Evolutionary conservation across 1,140 invertebrate genomes (phyloP).

Genomic region (Orchesella cincta): DNA sequence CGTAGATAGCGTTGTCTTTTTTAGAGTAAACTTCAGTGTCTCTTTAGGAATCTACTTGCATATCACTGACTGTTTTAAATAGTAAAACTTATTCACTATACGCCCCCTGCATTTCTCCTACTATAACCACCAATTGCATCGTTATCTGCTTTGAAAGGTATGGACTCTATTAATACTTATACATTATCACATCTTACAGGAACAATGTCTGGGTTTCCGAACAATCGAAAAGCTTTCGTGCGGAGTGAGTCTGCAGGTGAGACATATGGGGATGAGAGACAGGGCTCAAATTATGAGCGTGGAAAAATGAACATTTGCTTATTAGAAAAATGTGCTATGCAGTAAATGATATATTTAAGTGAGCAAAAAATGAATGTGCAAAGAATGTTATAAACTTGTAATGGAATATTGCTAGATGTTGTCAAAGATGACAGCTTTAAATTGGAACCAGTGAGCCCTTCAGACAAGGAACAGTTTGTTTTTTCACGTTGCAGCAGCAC

Average conservation of each 20-base stretch:
- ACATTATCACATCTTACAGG: no score
- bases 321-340: no score
- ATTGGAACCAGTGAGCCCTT: conserved; percentile 68
- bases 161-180: neutral
- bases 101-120: no score
- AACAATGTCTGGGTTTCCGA: conserved; percentile 32
- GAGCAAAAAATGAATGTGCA: no score
- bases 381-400: no score
- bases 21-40: no score
- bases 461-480: conserved; percentile 63
- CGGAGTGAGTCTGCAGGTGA: conserved; percentile 36
- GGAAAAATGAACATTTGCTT: neutral
- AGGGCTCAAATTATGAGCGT: neutral
- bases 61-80: no score
- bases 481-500: conserved; percentile 81
- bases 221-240: conserved; percentile 18
- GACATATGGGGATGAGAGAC: neutral
- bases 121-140: no score
- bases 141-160: neutral
- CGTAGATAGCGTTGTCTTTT: no score
- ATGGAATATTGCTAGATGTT: conserved; percentile 1
- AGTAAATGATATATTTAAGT: no score
- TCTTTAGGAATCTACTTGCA: no score
- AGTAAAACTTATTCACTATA: no score
- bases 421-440: conserved; percentile 60